Evolutionary conservation across 2,888 invertebrate genomes (phyloP).

Genomic region (Chymomyza caudatula): DNA sequence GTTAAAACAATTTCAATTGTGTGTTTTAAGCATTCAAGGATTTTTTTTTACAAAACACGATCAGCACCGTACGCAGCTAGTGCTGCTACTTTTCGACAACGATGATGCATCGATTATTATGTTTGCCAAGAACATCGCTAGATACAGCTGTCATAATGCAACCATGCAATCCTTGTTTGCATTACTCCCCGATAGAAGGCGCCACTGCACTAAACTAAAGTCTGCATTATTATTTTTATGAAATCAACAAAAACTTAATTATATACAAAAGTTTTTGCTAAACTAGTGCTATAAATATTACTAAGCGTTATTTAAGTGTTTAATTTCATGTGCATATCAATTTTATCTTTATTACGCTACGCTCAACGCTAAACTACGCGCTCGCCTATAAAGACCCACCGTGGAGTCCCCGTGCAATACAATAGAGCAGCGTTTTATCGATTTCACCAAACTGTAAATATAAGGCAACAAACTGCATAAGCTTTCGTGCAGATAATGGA

Average conservation of each 20-base stretch:
- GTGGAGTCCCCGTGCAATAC: conserved; percentile 21
- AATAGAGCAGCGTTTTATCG: conserved; percentile 42
- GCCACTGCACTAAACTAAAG: conserved; percentile 33
- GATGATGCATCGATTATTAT: background rate
- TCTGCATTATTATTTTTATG: conserved; percentile 48
- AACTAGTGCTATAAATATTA: background rate
- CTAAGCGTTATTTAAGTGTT: background rate
- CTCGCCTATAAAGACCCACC: conserved; percentile 21
- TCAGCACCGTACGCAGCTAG: no score
- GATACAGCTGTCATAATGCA: background rate
- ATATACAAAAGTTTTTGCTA: background rate
- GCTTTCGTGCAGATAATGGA: conserved; percentile 51
- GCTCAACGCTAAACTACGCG: conserved; percentile 1
- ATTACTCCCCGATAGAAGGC: conserved; percentile 10
- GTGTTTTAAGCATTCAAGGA: no score
- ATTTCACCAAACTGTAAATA: conserved; percentile 44
- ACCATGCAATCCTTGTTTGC: background rate
- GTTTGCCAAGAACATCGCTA: background rate
- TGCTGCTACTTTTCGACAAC: background rate
- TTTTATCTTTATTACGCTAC: conserved; percentile 12
- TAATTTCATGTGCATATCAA: conserved; percentile 26
- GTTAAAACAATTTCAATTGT: no score
- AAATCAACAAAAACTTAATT: conserved; percentile 10
- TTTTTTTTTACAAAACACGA: no score
- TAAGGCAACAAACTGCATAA: conserved; percentile 35